Evolutionary conservation across 2,113 vertebrate species (phyloP), one percentile per base, ranked within the genome.

Genomic region (Catharus bicknelli): DNA sequence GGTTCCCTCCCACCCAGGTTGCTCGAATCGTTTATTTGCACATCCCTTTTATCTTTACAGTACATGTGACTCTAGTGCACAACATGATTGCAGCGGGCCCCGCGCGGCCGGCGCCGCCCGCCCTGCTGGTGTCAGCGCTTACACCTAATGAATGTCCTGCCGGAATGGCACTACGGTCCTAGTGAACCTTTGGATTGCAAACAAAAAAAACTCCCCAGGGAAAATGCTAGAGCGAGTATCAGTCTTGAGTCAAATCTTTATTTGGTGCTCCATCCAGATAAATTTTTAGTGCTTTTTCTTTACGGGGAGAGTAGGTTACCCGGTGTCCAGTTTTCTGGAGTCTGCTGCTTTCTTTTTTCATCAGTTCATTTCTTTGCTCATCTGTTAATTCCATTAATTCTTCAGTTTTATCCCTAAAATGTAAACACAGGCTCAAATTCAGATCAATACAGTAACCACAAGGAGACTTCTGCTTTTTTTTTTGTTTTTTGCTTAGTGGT

Each of bases 251-350:
- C 69, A 98, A 96, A 96, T 99, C 99, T 98, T 99, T 99, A 97
- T 98, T 98, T 86, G 99, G 98, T 66, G 99, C 99, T 85, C 99
- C 99, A 48, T 99, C 99, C 97, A 99, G 97, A 97, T 99, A 99
- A 97, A 99, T 99, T 98, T 99, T 99, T 87, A 99, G 98, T 96
- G 99, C 99, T 96, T 99, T 99, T 97, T 99, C 99, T 96, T 99
- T 99, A 90, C 99, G 99, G 36, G 99, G 99, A 15, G 99, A 99
- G 98, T 99, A 99, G 76, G 99, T 99, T 95, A 99, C 98, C 11
- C 99, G 98, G 92, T 99, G 99, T 92, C 99, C 99, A 2, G 99
- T 99, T 96, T 99, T 99, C 90, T 99, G 98, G 95, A 99, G 98
- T 26, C 99, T 98, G 96, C 99, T 99, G 98, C 99, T 99, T 97